A percentile compares a stretch with the other conserved stretches of the same genome.
phyloP scores from a whole-genome alignment of 2,888 invertebrate species.

The Cephonodes hylas region DNA sequence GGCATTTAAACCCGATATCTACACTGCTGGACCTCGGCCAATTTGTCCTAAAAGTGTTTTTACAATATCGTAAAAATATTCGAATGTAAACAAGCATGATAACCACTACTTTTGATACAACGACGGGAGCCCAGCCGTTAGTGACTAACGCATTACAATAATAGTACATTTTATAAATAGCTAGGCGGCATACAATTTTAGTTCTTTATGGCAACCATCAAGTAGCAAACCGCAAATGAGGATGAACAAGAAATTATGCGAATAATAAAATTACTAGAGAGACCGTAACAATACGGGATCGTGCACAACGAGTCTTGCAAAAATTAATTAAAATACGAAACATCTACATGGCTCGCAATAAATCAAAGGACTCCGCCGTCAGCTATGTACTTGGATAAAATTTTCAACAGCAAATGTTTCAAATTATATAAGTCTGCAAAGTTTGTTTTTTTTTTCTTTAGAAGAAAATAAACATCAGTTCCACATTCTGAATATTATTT shows the following conservation, averaged over 20 bases:
- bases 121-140: not conserved
- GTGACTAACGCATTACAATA: not conserved
- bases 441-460: not conserved
- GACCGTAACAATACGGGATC: not conserved
- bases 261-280: not conserved
- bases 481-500: no score
- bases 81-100: conserved; percentile 21
- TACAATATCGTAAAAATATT: conserved; percentile 36
- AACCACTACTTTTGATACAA: not conserved
- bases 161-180: not conserved
- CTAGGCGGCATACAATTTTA: not conserved
- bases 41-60: conserved; percentile 56
- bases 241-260: not conserved
- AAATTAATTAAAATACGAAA: not conserved
- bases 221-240: not conserved
- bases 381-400: not conserved
- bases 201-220: not conserved
- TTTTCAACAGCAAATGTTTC: not conserved
- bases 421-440: not conserved
- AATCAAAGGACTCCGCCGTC: not conserved
- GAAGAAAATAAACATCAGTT: not conserved
- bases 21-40: conserved; percentile 60
- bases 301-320: not conserved
- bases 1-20: conserved; percentile 62
- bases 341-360: not conserved